Base-by-base conservation (phyloP, 2,888 invertebrate species). In the Metellina segmentata region DNA sequence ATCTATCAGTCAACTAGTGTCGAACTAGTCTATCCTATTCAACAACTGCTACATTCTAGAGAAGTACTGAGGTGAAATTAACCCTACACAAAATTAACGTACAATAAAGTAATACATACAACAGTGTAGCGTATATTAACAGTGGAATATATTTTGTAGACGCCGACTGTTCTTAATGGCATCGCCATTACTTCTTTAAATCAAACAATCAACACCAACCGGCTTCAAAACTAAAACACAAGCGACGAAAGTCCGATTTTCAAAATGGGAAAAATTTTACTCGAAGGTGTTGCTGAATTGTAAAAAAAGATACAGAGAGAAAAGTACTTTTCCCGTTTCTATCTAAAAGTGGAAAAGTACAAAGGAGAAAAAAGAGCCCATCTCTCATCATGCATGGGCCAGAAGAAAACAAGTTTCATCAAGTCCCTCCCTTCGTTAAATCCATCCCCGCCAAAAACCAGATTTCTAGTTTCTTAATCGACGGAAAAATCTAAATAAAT, bases 401-500 rank as follows among this genome's bases (percentile, higher is more conserved):
- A 85, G 52, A 85, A 85, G 75, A 77, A 77, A 52, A 52, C 49
- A 53, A 20, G 52, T 77, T 85, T 85, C 69, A 85, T 85, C 85
- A 61, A 61, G 75, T 69, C 85, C 16, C 48, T 48, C 7, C 7
- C 85, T 75, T 77, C 77, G 61, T 75, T 77, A 77, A 75, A 61
- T 77, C 75, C 69, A 77, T 75, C 75, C 49, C 81, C n/a, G 51
- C 61, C 61, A 81, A 75, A 85, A 85, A 85, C 74, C 85, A 79
- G 81, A 72, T 81, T 77, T 87, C 79, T 61, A 6, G 20, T 53
- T 81, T 83, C 83, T 20, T 88, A 88, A 88, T 88, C 88, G 72
- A 34, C 71, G 52, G 9, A 52, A 81, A 81, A 79, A 81, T 88
- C 88, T 81, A 61, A 88, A 88, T 88, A 88, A 88, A 88, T 81